Evolutionary conservation across 2,797 vertebrate species (phyloP).

Genomic region (Sparus aurata): DNA sequence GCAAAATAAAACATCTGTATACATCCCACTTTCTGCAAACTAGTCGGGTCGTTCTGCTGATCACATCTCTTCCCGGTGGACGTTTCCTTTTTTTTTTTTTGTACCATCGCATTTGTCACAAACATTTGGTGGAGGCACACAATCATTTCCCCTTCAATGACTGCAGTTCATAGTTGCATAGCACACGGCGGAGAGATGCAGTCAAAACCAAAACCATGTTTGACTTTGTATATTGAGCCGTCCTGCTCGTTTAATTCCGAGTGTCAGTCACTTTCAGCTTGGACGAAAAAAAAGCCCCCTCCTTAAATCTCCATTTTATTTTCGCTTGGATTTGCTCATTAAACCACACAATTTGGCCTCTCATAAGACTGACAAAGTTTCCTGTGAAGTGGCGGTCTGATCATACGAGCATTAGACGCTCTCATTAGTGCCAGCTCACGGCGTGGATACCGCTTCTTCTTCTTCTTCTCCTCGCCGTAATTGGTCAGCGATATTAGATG

Average conservation of each 20-base stretch:
- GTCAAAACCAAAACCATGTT: slow-evolving; percentile 29
- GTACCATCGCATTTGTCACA: slow-evolving; percentile 71
- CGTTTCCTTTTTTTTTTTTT: slow-evolving; percentile 41
- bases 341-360: slow-evolving; percentile 37
- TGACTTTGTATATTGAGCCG: slow-evolving; percentile 35
- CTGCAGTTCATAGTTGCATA: slow-evolving; percentile 76
- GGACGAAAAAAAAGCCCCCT: not conserved
- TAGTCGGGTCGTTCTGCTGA: slow-evolving; percentile 39
- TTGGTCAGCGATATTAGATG: slow-evolving; percentile 22
- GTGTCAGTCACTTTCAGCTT: slow-evolving; percentile 32
- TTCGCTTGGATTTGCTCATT: slow-evolving; percentile 36
- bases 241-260: slow-evolving; percentile 34
- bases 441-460: slow-evolving; percentile 3
- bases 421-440: slow-evolving; percentile 22
- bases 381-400: slow-evolving; percentile 6
- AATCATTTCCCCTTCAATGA: slow-evolving; percentile 50
- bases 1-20: slow-evolving; percentile 45
- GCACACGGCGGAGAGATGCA: slow-evolving; percentile 52
- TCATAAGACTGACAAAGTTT: slow-evolving; percentile 23
- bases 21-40: slow-evolving; percentile 42
- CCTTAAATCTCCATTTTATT: not conserved
- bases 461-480: slow-evolving; percentile 14
- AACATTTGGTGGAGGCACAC: slow-evolving; percentile 63
- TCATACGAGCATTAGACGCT: slow-evolving; percentile 8
- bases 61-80: slow-evolving; percentile 43